phyloP scores from a whole-genome alignment of 2,797 vertebrate genomes.

The Pachyuromys duprasi region DNA sequence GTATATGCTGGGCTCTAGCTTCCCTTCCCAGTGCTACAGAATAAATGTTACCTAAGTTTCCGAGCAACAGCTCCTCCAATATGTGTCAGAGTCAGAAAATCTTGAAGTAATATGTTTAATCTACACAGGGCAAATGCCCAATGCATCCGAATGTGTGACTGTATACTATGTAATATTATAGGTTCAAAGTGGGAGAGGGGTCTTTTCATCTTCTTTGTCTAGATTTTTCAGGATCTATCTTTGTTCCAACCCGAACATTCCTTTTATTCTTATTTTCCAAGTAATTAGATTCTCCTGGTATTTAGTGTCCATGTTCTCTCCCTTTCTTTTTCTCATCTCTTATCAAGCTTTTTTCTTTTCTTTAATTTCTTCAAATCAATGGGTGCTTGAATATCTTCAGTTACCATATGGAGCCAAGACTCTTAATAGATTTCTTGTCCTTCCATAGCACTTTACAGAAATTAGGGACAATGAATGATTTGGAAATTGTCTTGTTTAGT shows the following conservation, averaged over 20 bases:
- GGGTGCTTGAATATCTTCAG: neutral
- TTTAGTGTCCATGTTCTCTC: neutral
- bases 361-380: neutral
- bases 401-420: constrained; percentile 4
- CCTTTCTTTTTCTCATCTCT: neutral
- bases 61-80: neutral
- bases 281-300: constrained; percentile 36
- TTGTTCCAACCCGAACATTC: neutral
- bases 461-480: constrained; percentile 10
- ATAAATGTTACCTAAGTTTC: neutral
- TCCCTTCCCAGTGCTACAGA: neutral
- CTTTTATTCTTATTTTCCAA: constrained; percentile 14
- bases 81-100: neutral
- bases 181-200: neutral
- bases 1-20: neutral
- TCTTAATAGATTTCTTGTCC: constrained; percentile 38
- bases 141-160: neutral
- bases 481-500: constrained; percentile 36
- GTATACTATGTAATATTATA: neutral
- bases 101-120: constrained; percentile 16
- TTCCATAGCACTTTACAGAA: constrained; percentile 1
- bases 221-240: neutral
- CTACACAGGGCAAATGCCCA: neutral
- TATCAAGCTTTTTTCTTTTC: neutral
- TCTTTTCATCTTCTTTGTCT: constrained; percentile 39